A percentile compares a stretch with the other conserved stretches of the same genome.
phyloP scores from a whole-genome alignment of 2,113 vertebrate genomes.

The Puffinus mauretanicus region DNA sequence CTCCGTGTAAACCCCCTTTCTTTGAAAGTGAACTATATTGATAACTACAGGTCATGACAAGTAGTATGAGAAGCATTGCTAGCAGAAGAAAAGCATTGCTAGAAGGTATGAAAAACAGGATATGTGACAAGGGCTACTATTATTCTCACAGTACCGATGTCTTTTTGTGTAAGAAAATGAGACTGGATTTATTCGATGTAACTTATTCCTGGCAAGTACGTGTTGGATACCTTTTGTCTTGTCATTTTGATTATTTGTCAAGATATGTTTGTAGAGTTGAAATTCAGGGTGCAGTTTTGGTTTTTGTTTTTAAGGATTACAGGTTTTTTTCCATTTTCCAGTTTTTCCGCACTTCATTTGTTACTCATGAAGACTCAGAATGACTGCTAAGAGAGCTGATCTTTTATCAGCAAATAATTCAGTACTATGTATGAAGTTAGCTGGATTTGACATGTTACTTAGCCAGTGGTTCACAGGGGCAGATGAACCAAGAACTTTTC shows the following conservation, averaged over 20 bases:
- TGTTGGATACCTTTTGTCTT: not conserved
- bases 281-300: not conserved
- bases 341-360: not conserved
- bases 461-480: not conserved
- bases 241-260: not conserved
- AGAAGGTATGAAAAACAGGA: not conserved
- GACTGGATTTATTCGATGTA: not conserved
- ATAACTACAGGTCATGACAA: not conserved
- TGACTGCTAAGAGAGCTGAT: not conserved
- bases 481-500: not conserved
- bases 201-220: not conserved
- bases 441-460: not conserved
- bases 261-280: not conserved
- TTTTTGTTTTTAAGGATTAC: not conserved
- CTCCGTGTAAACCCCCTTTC: rapidly evolving
- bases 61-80: not conserved
- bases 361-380: not conserved
- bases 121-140: not conserved
- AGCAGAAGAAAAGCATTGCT: not conserved
- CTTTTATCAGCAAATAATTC: not conserved
- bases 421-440: not conserved
- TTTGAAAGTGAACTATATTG: rapidly evolving
- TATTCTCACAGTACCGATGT: not conserved
- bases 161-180: not conserved
- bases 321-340: not conserved